Base-by-base conservation (phyloP, 1,140 invertebrate genomes). In the Meloidogyne floridensis region DNA sequence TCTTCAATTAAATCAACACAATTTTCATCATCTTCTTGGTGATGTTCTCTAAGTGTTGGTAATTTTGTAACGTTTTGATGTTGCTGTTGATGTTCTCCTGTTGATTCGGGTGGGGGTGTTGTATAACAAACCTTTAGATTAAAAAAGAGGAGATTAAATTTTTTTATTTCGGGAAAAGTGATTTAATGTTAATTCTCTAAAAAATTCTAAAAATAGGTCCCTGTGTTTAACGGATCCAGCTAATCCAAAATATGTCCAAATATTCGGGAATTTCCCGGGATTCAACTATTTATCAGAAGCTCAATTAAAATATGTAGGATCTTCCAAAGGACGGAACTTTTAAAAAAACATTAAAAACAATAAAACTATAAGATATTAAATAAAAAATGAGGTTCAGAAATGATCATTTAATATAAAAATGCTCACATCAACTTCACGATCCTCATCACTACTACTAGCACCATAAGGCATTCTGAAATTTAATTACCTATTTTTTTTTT, bases 401-500 rank as follows among this genome's bases (percentile, higher is more conserved):
- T 9, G 10, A 54, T 54, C 8, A 54, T 54, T 11, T 53, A 8
- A 54, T 1, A 54, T 10, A 10, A 59, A n/a, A n/a, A n/a, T n/a
- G 7, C 15, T 71, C 32, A 79, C 77, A 72, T 79, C 77, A n/a
- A 79, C 77, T 20, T 79, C 77, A 3, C 65, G 59, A 51, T 79
- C 77, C 65, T 79, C 77, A 72, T 79, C 77, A 18, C 77, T 79
- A 32, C 77, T 79, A 53, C 77, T 69, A 11, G 59, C 59, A 69
- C 32, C 51, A 59, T 56, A 43, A 43, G 75, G 56, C 56, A 56
- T 77, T 9, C 56, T 54, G n/a, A 69, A 77, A 77, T 18, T n/a
- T 65, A 59, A 42, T 47, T 47, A 43, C 15, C 13, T 51, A 18
- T 4, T 3, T n/a, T 78, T 18, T 3, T 51, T n/a, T 32, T 32